Evolutionary conservation across 2,113 vertebrate species (phyloP).

Genomic region (Salvator merianae): DNA sequence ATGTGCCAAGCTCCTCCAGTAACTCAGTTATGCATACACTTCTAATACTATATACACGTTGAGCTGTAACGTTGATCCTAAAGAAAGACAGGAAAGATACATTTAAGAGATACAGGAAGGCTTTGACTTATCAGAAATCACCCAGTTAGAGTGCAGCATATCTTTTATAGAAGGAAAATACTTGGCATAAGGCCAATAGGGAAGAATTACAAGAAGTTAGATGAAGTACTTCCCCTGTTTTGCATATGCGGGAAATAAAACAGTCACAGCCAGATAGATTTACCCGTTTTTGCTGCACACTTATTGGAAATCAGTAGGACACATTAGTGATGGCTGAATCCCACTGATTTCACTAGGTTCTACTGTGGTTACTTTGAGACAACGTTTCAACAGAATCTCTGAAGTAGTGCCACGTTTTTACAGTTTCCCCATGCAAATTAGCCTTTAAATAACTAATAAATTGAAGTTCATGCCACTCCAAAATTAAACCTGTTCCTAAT

Average conservation of each 20-base stretch:
- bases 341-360: not conserved
- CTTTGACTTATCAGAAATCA: not conserved
- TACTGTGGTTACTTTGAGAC: not conserved
- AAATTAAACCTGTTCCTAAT: not conserved
- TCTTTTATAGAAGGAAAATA: not conserved
- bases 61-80: not conserved
- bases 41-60: no score
- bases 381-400: not conserved
- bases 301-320: not conserved
- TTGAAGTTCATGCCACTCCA: not conserved
- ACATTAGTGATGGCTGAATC: not conserved
- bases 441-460: not conserved
- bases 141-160: not conserved
- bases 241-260: not conserved
- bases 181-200: not conserved
- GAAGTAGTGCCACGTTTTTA: not conserved
- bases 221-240: not conserved
- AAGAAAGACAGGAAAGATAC: not conserved
- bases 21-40: not conserved
- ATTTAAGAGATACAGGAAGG: not conserved
- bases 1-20: not conserved
- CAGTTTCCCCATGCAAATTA: no score
- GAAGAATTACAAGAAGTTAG: not conserved
- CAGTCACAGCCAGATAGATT: not conserved
- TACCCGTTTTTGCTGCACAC: not conserved